Base-by-base conservation (phyloP, 2,113 vertebrate genomes). In the Geothlypis trichas region DNA sequence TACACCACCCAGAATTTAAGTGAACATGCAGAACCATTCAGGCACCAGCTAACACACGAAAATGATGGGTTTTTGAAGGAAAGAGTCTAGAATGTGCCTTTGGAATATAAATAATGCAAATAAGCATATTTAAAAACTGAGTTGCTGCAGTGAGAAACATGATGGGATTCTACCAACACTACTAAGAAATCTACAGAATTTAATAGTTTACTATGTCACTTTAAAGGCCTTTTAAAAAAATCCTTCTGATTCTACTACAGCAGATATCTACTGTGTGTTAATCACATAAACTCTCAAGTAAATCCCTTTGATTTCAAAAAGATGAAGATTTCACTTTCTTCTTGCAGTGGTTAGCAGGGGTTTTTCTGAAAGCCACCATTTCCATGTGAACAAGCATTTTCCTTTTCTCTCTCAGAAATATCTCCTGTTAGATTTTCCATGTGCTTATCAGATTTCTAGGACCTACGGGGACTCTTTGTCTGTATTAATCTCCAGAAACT, bases 221-320 rank as follows among this genome's bases (percentile, higher is more conserved):
- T 87, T 68, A 72, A 93, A 87, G 52, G 47, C 14, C 84, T 75
- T 77, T 63, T 63, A 10, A 2, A 52, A 89, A 81, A 91, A 49
- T 37, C 44, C 37, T 67, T 65, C 69, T 94, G 51, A 77, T 39
- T 80, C 62, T 75, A 37, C 66, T 57, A 76, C 68, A 84, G 68
- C 39, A 74, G 73, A 22, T 90, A 55, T 42, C 39, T 93, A 51
- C 57, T 84, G 73, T 75, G 59, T 81, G 91, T 37, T 95, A 96
- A 92, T 92, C 86, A 84, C 80, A 90, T 84, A 84, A 95, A 96
- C 86, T 87, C 72, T 81, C 66, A 55, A 89, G 65, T 24, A 92
- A 95, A 93, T 77, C 91, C 84, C 81, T 75, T 89, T 81, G 91
- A 93, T 95, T 97, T 92, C 91, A 92, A 95, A 81, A 23, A 81